Percentiles rank a stretch among this genome's conserved stretches.
Conservation (phyloP, 2,113 vertebrate genomes). For the Lepus americanus region DNA sequence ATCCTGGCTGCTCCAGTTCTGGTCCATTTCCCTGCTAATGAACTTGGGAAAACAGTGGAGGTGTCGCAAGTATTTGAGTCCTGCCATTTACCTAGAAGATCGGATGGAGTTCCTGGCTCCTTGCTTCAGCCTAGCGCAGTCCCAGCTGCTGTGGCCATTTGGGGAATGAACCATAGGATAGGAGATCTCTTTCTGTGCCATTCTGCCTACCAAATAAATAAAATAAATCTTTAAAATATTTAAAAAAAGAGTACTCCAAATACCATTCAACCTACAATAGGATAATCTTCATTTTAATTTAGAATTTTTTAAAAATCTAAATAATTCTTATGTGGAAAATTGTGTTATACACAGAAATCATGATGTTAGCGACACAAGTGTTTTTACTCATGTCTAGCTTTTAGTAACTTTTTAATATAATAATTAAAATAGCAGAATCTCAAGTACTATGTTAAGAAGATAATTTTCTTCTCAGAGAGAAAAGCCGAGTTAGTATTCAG, state of each 20-base stretch:
- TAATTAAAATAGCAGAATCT: neutral
- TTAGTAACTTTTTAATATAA: conserved; percentile 32
- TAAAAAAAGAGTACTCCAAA: neutral
- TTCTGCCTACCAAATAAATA: too few relatives aligned
- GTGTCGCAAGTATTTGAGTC: too few relatives aligned
- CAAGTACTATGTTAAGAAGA: neutral
- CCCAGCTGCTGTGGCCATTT: too few relatives aligned
- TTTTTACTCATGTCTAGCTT: neutral
- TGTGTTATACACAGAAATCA: conserved; percentile 2
- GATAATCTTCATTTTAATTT: conserved; percentile 16
- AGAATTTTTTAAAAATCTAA: conserved; percentile 37
- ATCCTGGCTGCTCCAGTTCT: too few relatives aligned
- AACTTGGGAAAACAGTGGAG: too few relatives aligned
- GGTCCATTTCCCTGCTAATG: too few relatives aligned
- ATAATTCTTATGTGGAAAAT: neutral
- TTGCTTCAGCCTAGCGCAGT: too few relatives aligned
- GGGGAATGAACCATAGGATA: too few relatives aligned
- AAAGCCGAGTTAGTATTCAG: neutral
- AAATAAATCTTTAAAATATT: too few relatives aligned
- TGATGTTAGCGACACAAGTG: conserved; percentile 49
- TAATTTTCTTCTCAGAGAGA: neutral
- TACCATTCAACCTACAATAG: neutral
- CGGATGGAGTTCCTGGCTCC: too few relatives aligned
- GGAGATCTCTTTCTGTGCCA: too few relatives aligned
- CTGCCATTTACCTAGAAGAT: too few relatives aligned